These are phyloP conservation scores for Stichodactyla mertensii DNA, from an alignment of 64 coral and sea anemone species.

Conservation along the genomic window DNA sequence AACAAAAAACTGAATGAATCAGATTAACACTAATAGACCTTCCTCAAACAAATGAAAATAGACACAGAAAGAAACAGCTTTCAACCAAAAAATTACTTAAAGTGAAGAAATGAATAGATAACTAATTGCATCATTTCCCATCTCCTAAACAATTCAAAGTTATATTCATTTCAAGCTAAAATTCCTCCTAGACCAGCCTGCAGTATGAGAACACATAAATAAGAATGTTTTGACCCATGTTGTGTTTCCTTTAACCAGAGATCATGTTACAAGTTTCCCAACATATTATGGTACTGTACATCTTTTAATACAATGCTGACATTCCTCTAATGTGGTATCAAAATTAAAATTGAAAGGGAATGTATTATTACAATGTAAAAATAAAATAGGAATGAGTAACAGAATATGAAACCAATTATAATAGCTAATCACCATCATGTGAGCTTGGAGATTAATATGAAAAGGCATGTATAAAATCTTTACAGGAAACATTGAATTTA, in stretches of 20 bases:
- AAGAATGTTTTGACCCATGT: not conserved
- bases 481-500: not conserved
- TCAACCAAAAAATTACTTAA: not conserved
- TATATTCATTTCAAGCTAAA: not conserved
- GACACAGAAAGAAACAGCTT: constrained; percentile 7
- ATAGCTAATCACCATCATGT: not conserved
- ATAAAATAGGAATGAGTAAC: not conserved
- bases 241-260: too few species aligned
- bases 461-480: not conserved
- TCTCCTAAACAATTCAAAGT: not conserved
- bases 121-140: not conserved
- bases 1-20: not conserved
- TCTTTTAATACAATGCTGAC: too few species aligned
- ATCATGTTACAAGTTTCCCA: too few species aligned
- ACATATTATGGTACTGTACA: too few species aligned
- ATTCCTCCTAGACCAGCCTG: not conserved
- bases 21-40: not conserved
- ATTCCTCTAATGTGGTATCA: too few species aligned
- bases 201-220: not conserved
- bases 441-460: not conserved
- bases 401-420: not conserved
- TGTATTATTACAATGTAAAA: too few species aligned
- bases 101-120: not conserved
- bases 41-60: not conserved
- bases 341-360: too few species aligned